Conservation (phyloP, 2,888 invertebrate genomes). For the Melitaea athalia region DNA sequence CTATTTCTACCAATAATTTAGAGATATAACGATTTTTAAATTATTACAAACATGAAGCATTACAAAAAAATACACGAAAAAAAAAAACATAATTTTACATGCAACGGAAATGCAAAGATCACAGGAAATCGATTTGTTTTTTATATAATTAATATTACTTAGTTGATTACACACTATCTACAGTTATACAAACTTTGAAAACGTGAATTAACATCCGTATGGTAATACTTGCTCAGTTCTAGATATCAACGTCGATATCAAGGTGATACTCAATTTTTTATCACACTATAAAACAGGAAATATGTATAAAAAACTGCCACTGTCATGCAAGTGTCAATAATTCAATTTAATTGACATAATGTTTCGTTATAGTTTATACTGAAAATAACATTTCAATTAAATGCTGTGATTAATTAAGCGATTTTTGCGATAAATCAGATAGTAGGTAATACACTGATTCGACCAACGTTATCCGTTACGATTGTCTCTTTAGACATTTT, state of each 20-base stretch:
- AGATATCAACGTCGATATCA: not conserved
- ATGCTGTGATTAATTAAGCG: too few species aligned
- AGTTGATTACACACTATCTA: not conserved
- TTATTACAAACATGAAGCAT: too few species aligned
- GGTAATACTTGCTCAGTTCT: not conserved
- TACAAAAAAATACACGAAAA: too few species aligned
- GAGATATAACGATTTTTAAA: too few species aligned
- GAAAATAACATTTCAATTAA: too few species aligned
- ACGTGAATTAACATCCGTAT: not conserved
- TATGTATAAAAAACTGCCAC: not conserved
- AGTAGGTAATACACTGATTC: too few species aligned
- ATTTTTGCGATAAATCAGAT: too few species aligned
- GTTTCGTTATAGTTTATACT: not conserved
- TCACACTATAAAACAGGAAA: not conserved
- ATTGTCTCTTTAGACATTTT: too few species aligned
- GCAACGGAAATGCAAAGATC: not conserved
- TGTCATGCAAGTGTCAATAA: not conserved
- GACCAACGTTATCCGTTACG: too few species aligned
- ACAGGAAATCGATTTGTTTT: not conserved
- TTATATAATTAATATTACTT: not conserved
- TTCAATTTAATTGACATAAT: not conserved
- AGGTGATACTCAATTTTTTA: conserved; percentile 5
- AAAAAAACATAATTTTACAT: too few species aligned
- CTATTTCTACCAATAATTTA: too few species aligned
- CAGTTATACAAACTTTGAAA: not conserved